phyloP scores from a whole-genome alignment of 2,113 vertebrate genomes.

The Toxotes jaculatrix region DNA sequence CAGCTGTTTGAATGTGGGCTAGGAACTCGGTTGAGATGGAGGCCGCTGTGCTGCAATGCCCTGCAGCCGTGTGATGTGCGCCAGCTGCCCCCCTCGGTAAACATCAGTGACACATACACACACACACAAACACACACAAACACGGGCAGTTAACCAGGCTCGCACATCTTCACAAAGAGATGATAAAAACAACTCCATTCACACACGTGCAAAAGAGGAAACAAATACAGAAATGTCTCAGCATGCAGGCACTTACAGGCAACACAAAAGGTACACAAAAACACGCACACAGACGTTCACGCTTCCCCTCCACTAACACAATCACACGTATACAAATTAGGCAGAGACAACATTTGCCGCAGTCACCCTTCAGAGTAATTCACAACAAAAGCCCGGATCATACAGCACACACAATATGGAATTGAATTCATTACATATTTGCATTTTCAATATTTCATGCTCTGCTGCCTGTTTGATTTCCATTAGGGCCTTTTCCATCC shows the following conservation, averaged over 20 bases:
- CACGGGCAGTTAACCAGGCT: neutral
- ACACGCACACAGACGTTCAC: neutral
- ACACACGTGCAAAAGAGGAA: conserved; percentile 28
- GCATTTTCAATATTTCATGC: conserved; percentile 75
- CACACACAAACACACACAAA: conserved; percentile 15
- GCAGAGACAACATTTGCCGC: conserved; percentile 1
- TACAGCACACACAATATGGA: conserved; percentile 43
- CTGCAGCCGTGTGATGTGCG: conserved; percentile 41
- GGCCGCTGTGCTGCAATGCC: conserved; percentile 45
- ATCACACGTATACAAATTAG: conserved; percentile 30
- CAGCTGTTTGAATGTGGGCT: conserved; percentile 62
- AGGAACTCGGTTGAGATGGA: conserved; percentile 48
- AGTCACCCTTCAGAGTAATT: conserved; percentile 27
- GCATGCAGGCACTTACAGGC: neutral
- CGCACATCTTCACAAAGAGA: conserved; percentile 8
- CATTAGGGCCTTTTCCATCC: conserved; percentile 41
- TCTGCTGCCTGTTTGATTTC: conserved; percentile 65
- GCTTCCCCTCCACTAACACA: conserved; percentile 19
- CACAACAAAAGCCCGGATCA: conserved; percentile 46
- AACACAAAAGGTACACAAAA: conserved; percentile 1
- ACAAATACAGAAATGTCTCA: neutral
- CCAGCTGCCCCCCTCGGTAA: conserved; percentile 63
- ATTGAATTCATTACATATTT: conserved; percentile 67
- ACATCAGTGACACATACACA: conserved; percentile 53
- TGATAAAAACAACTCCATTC: conserved; percentile 4